Conservation (phyloP, 2,888 invertebrate species). For the Melinaea menophilus region DNA sequence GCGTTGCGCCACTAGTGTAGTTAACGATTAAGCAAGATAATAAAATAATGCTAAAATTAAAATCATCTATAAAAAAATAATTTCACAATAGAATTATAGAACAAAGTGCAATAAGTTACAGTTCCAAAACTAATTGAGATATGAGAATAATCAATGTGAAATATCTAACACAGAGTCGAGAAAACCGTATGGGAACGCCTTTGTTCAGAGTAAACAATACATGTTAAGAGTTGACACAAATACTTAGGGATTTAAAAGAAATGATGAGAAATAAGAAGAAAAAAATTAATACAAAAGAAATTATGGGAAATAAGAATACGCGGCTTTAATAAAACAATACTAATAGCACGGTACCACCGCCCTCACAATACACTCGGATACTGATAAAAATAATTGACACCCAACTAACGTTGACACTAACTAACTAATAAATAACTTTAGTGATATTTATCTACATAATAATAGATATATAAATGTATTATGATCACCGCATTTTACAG, state of each 20-base stretch:
- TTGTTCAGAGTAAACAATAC: constrained; percentile 33
- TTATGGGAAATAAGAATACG: too few relatives aligned
- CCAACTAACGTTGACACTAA: too few relatives aligned
- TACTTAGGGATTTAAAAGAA: constrained; percentile 11
- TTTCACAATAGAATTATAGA: neutral
- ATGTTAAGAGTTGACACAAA: constrained; percentile 23
- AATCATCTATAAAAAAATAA: neutral
- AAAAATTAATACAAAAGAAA: too few relatives aligned
- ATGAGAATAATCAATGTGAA: constrained; percentile 6
- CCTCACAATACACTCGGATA: too few relatives aligned
- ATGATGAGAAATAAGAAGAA: constrained; percentile 8
- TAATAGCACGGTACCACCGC: too few relatives aligned
- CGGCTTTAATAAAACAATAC: too few relatives aligned
- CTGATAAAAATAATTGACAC: too few relatives aligned
- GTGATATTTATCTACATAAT: too few relatives aligned
- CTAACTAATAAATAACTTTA: too few relatives aligned
- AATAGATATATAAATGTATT: too few relatives aligned
- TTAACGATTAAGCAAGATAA: neutral
- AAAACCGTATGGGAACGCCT: constrained; percentile 52
- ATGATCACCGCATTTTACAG: too few relatives aligned
- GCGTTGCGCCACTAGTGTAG: neutral
- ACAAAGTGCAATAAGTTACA: neutral
- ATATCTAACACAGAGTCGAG: constrained; percentile 22
- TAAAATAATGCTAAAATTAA: neutral
- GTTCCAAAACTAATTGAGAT: constrained; percentile 5